Conservation (phyloP, 1,140 invertebrate genomes). For the Bombus affinis region DNA sequence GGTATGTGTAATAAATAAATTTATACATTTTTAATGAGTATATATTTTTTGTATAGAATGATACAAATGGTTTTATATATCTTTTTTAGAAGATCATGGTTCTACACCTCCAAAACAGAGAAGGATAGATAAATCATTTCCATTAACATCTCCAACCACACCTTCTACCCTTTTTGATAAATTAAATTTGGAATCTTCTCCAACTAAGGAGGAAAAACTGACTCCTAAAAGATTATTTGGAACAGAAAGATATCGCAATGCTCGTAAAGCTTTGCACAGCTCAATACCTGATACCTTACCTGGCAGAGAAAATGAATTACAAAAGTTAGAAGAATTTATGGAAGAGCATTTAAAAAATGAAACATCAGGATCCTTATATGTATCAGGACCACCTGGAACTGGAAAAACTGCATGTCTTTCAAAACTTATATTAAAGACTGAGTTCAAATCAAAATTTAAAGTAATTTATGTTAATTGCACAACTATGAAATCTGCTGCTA, state of each 20-base stretch:
- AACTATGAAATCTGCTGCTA: constrained; percentile 87
- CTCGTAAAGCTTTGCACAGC: constrained; percentile 88
- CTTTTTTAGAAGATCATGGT: constrained; percentile 25
- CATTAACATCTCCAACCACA: constrained; percentile 61
- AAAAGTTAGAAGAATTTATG: constrained; percentile 88
- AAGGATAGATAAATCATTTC: constrained; percentile 36
- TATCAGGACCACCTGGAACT: constrained; percentile 97
- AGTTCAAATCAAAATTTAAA: constrained; percentile 85
- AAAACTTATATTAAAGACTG: constrained; percentile 86
- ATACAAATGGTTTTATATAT: background rate
- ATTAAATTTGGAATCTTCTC: constrained; percentile 59
- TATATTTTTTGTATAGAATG: constrained; percentile 7
- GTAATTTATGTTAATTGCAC: constrained; percentile 93
- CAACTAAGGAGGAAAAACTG: constrained; percentile 53
- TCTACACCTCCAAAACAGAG: constrained; percentile 71
- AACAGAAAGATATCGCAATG: constrained; percentile 82
- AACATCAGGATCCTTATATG: constrained; percentile 92
- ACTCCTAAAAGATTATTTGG: constrained; percentile 70
- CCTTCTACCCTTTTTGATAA: constrained; percentile 68
- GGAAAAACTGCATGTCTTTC: constrained; percentile 96
- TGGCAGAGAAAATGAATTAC: constrained; percentile 90
- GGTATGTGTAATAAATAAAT: constrained; percentile 47
- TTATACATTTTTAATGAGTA: background rate
- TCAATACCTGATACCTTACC: constrained; percentile 87
- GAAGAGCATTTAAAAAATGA: constrained; percentile 85